phyloP scores from a whole-genome alignment of 2,113 vertebrate species.

The Paramormyrops kingsleyae region DNA sequence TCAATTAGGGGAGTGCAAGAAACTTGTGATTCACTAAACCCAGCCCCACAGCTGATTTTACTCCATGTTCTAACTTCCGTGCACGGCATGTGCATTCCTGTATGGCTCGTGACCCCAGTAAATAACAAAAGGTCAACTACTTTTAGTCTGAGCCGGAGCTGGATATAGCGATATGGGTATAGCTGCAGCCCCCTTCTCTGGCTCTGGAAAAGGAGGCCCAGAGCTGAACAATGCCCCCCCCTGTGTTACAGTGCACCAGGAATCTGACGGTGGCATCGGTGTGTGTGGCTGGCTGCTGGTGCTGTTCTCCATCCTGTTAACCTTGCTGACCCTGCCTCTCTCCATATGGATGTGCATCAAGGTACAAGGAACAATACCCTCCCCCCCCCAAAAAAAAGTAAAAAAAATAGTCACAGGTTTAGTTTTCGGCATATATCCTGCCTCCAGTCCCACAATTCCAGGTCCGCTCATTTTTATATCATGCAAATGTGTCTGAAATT shows the following conservation, averaged over 20 bases:
- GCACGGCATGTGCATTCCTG: background rate
- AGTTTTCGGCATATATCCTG: background rate
- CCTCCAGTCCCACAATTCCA: background rate
- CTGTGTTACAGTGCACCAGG: constrained; percentile 43
- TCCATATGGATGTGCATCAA: constrained; percentile 95
- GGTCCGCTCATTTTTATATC: background rate
- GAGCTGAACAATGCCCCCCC: background rate
- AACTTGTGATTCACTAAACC: background rate
- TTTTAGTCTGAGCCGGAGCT: background rate
- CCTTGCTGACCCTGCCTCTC: constrained; percentile 69
- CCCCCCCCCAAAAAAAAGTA: background rate
- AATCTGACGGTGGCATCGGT: constrained; percentile 49
- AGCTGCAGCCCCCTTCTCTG: background rate
- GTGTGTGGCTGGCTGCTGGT: constrained; percentile 79
- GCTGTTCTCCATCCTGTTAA: constrained; percentile 59
- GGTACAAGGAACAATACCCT: constrained; percentile 50
- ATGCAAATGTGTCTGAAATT: background rate
- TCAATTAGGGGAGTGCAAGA: background rate
- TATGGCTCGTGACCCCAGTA: background rate
- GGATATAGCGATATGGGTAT: background rate
- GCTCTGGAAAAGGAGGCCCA: background rate
- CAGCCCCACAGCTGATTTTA: background rate
- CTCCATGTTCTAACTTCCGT: background rate
- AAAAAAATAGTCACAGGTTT: background rate
- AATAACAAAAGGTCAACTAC: background rate